These are phyloP conservation scores for Autographa gamma DNA, from an alignment of 2,888 invertebrate species.

Conservation along the genomic window DNA sequence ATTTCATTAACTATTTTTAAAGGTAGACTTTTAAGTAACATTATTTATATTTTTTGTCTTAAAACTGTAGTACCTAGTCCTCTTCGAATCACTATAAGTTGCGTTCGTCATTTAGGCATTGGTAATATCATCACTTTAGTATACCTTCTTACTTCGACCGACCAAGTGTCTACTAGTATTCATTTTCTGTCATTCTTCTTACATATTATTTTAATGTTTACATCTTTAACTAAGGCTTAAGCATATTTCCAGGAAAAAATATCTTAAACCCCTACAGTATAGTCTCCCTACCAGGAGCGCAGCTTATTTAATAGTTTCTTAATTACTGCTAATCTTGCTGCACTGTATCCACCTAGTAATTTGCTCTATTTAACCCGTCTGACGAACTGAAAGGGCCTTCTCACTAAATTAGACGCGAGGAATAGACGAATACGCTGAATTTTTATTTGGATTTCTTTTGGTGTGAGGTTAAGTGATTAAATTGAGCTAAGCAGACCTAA, in stretches of 20 bases:
- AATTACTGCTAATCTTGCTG: slow-evolving; percentile 78
- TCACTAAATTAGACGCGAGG: slow-evolving; percentile 58
- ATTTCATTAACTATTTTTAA: too few relatives aligned
- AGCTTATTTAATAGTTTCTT: slow-evolving; percentile 79
- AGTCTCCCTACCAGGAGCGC: slow-evolving; percentile 52
- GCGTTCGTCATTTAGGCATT: too few relatives aligned
- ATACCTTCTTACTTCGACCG: too few relatives aligned
- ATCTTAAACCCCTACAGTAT: slow-evolving; percentile 11
- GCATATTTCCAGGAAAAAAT: slow-evolving; percentile 28
- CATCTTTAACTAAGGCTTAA: too few relatives aligned
- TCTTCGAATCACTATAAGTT: too few relatives aligned
- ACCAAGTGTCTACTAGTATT: too few relatives aligned
- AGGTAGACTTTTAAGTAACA: too few relatives aligned
- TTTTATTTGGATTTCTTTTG: slow-evolving; percentile 13
- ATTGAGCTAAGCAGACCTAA: slow-evolving; percentile 1
- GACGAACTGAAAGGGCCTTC: slow-evolving; percentile 62
- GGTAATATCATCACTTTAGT: too few relatives aligned
- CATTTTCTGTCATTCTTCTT: too few relatives aligned
- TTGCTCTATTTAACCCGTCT: slow-evolving; percentile 70
- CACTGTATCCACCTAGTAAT: slow-evolving; percentile 73
- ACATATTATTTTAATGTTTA: too few relatives aligned
- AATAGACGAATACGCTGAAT: slow-evolving; percentile 36
- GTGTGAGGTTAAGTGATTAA: slow-evolving; percentile 14
- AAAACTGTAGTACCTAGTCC: too few relatives aligned
- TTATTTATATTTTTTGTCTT: too few relatives aligned